Evolutionary conservation across 2,113 vertebrate species (phyloP).

Genomic region (Maylandia zebra): DNA sequence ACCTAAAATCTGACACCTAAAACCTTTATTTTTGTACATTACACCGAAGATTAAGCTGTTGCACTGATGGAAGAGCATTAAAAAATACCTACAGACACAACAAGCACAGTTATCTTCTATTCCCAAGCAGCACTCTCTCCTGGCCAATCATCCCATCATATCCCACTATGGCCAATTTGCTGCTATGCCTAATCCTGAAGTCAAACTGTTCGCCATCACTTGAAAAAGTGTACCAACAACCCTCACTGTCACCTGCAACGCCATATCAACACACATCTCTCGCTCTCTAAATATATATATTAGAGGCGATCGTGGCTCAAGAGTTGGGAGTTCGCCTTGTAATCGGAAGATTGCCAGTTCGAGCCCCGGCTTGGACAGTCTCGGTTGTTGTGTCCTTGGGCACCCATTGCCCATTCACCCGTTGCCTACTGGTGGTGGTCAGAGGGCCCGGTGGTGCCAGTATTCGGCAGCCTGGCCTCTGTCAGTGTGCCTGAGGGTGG

Average conservation of each 20-base stretch:
- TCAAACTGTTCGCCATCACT: conserved; percentile 16
- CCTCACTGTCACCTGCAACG: not conserved
- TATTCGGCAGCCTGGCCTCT: not conserved
- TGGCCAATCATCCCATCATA: conserved; percentile 35
- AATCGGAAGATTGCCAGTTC: not conserved
- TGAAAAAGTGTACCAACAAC: conserved; percentile 7
- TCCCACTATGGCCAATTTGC: conserved; percentile 39
- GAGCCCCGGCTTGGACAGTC: not conserved
- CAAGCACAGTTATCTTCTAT: conserved; percentile 22
- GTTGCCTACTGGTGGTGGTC: not conserved
- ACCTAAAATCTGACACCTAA: not conserved
- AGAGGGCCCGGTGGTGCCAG: not conserved
- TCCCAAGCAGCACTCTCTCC: not conserved
- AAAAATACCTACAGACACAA: conserved; percentile 23
- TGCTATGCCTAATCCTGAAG: conserved; percentile 26
- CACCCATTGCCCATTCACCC: not conserved
- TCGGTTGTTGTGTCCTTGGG: not conserved
- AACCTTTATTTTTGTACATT: conserved; percentile 23
- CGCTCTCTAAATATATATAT: not conserved
- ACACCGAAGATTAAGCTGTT: conserved; percentile 30
- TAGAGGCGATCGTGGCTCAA: not conserved
- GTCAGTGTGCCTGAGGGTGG: not conserved
- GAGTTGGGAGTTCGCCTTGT: not conserved
- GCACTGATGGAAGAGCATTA: conserved; percentile 21
- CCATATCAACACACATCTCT: not conserved